Percentiles rank a stretch among this genome's conserved stretches.
These are phyloP conservation scores for Scomber colias DNA, from an alignment of 2,113 vertebrate species.

Conservation along the genomic window DNA sequence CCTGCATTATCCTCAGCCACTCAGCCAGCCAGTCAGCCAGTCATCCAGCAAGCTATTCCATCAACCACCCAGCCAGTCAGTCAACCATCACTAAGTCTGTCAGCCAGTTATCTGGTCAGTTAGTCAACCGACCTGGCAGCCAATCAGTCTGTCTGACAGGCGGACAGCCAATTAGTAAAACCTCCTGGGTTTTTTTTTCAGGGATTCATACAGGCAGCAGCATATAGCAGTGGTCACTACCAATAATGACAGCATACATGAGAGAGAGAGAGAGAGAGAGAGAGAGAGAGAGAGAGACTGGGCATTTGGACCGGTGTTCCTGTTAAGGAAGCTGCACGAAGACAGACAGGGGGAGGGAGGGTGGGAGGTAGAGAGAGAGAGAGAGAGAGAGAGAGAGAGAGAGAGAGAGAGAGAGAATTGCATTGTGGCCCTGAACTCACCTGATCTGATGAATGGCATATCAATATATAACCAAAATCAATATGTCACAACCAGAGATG, in stretches of 20 bases:
- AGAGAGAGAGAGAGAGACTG: not conserved
- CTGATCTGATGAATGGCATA: too few species aligned
- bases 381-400: not conserved
- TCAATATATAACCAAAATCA: too few species aligned
- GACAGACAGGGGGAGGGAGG: too few species aligned
- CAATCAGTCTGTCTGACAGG: slow-evolving; percentile 54
- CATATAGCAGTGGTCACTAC: slow-evolving; percentile 44
- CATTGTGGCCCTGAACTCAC: too few species aligned
- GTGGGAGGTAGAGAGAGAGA: not conserved
- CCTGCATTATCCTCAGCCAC: slow-evolving; percentile 47
- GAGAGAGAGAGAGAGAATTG: too few species aligned
- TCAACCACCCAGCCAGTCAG: slow-evolving; percentile 62
- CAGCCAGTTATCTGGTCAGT: slow-evolving; percentile 76
- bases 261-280: not conserved
- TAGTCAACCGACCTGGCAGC: slow-evolving; percentile 66
- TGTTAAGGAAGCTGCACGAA: too few species aligned
- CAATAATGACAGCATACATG: slow-evolving; percentile 42
- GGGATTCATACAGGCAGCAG: slow-evolving; percentile 6
- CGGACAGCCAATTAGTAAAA: slow-evolving; percentile 59
- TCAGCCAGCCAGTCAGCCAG: slow-evolving; percentile 47
- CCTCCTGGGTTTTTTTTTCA: not conserved
- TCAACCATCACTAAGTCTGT: slow-evolving; percentile 72
- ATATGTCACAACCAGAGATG: too few species aligned
- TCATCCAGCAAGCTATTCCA: slow-evolving; percentile 59
- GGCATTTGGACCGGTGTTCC: too few species aligned